Base-by-base conservation (phyloP, 1,140 invertebrate species). In the Heliconius himera region DNA sequence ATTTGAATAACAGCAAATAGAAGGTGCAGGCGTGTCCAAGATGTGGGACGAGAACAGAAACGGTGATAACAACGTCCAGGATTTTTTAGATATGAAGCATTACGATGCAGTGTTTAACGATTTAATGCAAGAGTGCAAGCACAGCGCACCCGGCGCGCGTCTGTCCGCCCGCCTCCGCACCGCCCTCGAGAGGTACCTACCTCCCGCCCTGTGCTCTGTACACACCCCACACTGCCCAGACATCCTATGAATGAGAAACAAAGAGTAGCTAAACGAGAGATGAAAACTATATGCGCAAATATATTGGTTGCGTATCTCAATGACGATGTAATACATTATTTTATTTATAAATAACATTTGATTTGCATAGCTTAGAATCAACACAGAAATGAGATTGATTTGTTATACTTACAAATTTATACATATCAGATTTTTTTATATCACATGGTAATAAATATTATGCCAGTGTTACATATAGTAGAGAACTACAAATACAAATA, bases 41-140 rank as follows among this genome's bases (percentile, higher is more conserved):
- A 85, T 85, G 84, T 85, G 80, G 82, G 78, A 83, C 76, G 84
- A 86, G 38, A 82, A 38, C 49, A 73, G 77, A 3, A 78, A 78
- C 8, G 76, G 76, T 72, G 80, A 77, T 33, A 81, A 70, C 54
- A 51, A 70, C 76, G 71, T 29, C 22, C 74, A 74, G 77, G 70
- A 60, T 46, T 26, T 73, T 51, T 29, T 49, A 18, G 79, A 79
- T 18, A 66, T 70, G 8, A 85, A 87, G 51, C 94, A 95, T 56
- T 96, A 96, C 87, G 96, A 97, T 80, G 86, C 93, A 8, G 82
- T 97, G 74, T 97, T 97, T 86, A 91, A 95, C 73, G 96, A 97
- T 81, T 92, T 98, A 20, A 96, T 96, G 79, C 94, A 95, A 81
- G 97, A 97, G 90, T 97, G 96, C 88, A 96, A 96, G 89, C 95